phyloP scores from a whole-genome alignment of 2,888 invertebrate genomes.

The Meliscaeva auricollis region DNA sequence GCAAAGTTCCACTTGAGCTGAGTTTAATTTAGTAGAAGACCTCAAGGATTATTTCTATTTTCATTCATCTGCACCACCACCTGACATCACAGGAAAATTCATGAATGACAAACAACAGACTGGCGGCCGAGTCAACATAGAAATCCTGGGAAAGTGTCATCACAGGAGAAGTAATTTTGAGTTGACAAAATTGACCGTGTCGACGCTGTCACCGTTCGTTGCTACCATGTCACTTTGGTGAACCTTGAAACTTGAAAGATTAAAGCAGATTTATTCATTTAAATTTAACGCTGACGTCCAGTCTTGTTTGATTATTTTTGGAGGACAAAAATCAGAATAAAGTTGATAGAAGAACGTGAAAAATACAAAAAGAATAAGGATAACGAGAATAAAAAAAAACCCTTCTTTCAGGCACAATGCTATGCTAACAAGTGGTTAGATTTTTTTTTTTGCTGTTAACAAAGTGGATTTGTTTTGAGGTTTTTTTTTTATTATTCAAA shows the following conservation, averaged over 20 bases:
- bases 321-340: neutral
- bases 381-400: neutral
- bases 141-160: neutral
- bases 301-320: conserved; percentile 33
- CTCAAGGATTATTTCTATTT: conserved; percentile 33
- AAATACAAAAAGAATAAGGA: neutral
- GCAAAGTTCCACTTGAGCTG: conserved; percentile 37
- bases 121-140: neutral
- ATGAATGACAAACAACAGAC: conserved; percentile 34
- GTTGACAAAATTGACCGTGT: conserved; percentile 18
- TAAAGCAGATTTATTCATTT: conserved; percentile 48
- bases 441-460: neutral
- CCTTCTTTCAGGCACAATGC: neutral
- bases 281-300: conserved; percentile 50
- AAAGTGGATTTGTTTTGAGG: no score
- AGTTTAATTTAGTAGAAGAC: conserved; percentile 53
- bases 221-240: neutral
- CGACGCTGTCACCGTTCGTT: neutral
- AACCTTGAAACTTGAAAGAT: conserved; percentile 30
- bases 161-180: conserved; percentile 5
- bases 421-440: neutral
- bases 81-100: neutral
- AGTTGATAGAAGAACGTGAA: neutral
- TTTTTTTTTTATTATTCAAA: no score
- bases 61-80: conserved; percentile 20